These are phyloP conservation scores for Diadema setosum DNA, from an alignment of 35 echinoderm and acorn worm species.

Conservation along the genomic window DNA sequence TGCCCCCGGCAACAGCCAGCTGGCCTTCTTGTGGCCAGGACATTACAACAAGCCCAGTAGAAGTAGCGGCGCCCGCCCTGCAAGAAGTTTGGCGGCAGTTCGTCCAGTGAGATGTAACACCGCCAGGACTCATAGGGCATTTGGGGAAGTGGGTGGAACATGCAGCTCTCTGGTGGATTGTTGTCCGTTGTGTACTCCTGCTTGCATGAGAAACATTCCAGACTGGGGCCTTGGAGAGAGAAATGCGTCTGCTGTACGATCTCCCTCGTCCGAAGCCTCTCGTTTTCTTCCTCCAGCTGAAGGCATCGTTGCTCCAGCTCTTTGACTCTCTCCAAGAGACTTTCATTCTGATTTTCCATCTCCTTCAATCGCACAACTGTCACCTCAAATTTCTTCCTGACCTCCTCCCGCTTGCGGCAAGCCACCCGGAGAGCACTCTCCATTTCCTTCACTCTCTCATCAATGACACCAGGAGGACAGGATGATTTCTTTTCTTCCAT, in stretches of 20 bases:
- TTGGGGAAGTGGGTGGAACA: conserved; percentile 43
- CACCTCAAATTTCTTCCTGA: background rate
- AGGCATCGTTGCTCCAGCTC: background rate
- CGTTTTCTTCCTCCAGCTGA: background rate
- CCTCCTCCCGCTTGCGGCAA: background rate
- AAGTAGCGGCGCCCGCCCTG: background rate
- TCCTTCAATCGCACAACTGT: background rate
- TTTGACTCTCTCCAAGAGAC: background rate
- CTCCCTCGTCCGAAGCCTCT: background rate
- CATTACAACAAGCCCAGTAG: conserved; percentile 61
- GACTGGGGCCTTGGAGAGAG: background rate
- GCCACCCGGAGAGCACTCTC: background rate
- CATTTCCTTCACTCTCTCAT: background rate
- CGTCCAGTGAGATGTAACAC: background rate
- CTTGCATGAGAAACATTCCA: conserved; percentile 10
- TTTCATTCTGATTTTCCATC: background rate
- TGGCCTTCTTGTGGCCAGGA: conserved; percentile 31
- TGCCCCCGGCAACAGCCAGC: conserved; percentile 24
- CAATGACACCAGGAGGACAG: too few species aligned
- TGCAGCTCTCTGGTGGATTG: background rate
- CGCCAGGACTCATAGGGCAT: conserved; percentile 44
- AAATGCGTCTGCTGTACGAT: background rate
- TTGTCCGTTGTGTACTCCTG: background rate
- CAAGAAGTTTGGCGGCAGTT: background rate
- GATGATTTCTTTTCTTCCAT: too few species aligned